A percentile compares a stretch with the other conserved stretches of the same genome.
These are phyloP conservation scores for Nomada ferruginata DNA, from an alignment of 2,888 invertebrate species.

Conservation along the genomic window DNA sequence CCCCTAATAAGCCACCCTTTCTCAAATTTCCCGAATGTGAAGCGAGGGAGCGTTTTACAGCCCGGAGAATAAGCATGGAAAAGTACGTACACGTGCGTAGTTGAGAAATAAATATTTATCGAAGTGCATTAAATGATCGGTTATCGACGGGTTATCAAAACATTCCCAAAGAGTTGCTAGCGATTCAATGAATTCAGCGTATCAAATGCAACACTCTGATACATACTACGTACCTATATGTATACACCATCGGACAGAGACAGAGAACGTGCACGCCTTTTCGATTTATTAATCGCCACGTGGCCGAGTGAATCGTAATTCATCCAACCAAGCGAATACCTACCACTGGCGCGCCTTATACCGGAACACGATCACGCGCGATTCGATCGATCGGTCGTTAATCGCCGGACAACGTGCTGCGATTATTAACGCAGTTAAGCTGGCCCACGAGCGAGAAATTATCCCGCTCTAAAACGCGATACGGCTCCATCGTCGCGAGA, in stretches of 20 bases:
- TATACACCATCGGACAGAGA: too few relatives aligned
- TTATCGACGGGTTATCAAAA: neutral
- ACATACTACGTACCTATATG: neutral
- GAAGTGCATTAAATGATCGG: neutral
- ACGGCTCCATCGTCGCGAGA: constrained; percentile 23
- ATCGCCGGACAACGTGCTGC: constrained; percentile 55
- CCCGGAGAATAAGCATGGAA: too few relatives aligned
- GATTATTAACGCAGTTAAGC: constrained; percentile 51
- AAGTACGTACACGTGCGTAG: too few relatives aligned
- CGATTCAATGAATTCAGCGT: constrained; percentile 1
- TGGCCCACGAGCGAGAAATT: constrained; percentile 44
- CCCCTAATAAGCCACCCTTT: neutral
- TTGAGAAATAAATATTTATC: too few relatives aligned
- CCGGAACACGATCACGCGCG: constrained; percentile 61
- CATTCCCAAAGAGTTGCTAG: neutral
- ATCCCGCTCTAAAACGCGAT: constrained; percentile 47
- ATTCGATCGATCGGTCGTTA: constrained; percentile 55
- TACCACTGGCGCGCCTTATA: constrained; percentile 40
- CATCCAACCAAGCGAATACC: constrained; percentile 39
- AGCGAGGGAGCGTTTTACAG: too few relatives aligned
- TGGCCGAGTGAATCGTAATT: constrained; percentile 49
- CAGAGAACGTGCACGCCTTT: constrained; percentile 26
- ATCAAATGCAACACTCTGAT: neutral
- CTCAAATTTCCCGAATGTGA: constrained; percentile 12
- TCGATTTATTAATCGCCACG: constrained; percentile 61